A percentile compares a stretch with the other conserved stretches of the same genome.
Evolutionary conservation across 2,888 invertebrate species (phyloP).

Genomic region (Glomeris marginata): DNA sequence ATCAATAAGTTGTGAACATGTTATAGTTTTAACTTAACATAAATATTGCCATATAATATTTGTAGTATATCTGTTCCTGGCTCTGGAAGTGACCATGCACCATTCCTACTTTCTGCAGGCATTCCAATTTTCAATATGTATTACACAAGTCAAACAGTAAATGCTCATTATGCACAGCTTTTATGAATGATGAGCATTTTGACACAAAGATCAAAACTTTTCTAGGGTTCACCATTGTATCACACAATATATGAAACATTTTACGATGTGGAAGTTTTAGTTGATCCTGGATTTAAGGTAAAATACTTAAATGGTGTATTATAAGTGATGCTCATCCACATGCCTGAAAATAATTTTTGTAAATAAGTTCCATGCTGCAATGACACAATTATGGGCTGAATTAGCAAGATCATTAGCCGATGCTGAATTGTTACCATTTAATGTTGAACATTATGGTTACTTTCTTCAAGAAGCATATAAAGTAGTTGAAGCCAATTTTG

Average conservation of each 20-base stretch:
- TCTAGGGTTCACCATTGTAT: conserved; percentile 22
- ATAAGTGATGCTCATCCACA: background rate
- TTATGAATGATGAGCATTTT: background rate
- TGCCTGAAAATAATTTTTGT: background rate
- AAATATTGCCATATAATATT: no score
- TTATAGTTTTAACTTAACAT: no score
- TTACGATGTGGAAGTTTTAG: conserved; percentile 24
- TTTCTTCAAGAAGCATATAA: no score
- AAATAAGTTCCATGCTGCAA: no score
- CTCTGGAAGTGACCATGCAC: conserved; percentile 27
- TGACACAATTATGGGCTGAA: no score
- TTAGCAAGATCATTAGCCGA: no score
- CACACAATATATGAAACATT: conserved; percentile 30
- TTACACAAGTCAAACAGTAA: conserved; percentile 17
- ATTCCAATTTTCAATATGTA: conserved; percentile 27
- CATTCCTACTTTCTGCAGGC: conserved; percentile 29
- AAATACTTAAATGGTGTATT: background rate
- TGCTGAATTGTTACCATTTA: no score
- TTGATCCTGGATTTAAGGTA: conserved; percentile 24
- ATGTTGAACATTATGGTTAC: no score
- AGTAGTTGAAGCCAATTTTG: no score
- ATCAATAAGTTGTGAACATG: no score
- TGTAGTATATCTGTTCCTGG: background rate
- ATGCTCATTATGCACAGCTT: conserved; percentile 9
- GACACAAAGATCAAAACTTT: background rate